These are phyloP conservation scores for Flexamia atlantica DNA, from an alignment of 2,888 invertebrate genomes.

Conservation along the genomic window DNA sequence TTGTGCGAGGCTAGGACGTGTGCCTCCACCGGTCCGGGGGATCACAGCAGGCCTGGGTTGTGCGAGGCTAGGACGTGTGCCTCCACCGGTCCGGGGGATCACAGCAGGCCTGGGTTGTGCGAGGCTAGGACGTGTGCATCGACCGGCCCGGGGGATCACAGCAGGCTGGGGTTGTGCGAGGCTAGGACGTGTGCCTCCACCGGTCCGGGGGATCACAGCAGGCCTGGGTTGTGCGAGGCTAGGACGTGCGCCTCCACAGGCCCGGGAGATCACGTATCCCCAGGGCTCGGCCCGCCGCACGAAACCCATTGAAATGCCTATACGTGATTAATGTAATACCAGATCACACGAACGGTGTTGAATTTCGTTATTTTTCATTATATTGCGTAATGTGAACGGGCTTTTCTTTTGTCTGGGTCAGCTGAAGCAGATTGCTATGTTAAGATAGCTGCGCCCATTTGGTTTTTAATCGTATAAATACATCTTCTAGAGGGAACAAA, in stretches of 20 bases:
- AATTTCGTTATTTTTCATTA: conserved; percentile 4
- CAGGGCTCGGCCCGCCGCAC: not conserved
- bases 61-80: too few species aligned
- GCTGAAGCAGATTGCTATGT: too few species aligned
- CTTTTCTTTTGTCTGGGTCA: not conserved
- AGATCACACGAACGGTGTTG: conserved; percentile 23
- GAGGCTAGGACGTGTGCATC: too few species aligned
- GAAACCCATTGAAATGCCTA: conserved; percentile 35
- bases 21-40: too few species aligned
- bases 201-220: not conserved
- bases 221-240: not conserved
- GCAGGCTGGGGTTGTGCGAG: not conserved
- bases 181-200: not conserved
- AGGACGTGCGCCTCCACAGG: not conserved
- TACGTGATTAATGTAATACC: conserved; percentile 37
- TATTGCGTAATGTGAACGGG: not conserved
- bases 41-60: too few species aligned
- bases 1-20: too few species aligned
- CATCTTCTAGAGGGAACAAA: too few species aligned
- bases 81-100: too few species aligned
- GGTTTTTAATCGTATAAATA: too few species aligned
- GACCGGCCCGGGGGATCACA: too few species aligned
- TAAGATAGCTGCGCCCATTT: not conserved
- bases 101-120: too few species aligned
- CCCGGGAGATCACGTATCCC: not conserved